Conservation (phyloP, 2,113 vertebrate genomes). For the Nyctibius bracteatus region DNA sequence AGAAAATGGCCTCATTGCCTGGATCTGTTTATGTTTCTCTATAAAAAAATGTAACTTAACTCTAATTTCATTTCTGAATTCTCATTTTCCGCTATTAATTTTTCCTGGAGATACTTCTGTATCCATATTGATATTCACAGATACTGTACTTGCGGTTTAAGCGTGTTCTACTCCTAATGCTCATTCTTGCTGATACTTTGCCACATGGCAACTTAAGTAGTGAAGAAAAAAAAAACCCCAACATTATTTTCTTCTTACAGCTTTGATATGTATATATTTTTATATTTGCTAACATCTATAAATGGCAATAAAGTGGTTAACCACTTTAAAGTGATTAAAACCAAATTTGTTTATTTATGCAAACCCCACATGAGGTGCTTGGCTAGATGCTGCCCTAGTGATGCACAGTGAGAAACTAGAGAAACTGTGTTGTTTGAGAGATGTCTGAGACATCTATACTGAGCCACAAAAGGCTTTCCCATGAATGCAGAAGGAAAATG, state of each 20-base stretch:
- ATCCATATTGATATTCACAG: neutral
- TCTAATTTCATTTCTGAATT: neutral
- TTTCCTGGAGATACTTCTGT: neutral
- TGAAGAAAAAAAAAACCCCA: neutral
- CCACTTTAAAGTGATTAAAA: slow-evolving; percentile 48
- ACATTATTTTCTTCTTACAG: neutral
- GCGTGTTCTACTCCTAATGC: neutral
- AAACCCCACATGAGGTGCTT: neutral
- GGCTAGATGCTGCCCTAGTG: neutral
- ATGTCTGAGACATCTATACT: neutral
- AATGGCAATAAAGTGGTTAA: slow-evolving; percentile 40
- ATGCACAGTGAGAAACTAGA: neutral
- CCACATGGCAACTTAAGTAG: slow-evolving; percentile 1
- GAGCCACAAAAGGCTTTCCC: neutral
- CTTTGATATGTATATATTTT: slow-evolving; percentile 34
- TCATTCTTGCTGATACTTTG: neutral
- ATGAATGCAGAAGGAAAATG: neutral
- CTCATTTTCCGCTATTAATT: neutral
- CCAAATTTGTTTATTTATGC: slow-evolving; percentile 27
- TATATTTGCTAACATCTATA: slow-evolving; percentile 16
- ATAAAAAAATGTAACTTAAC: neutral
- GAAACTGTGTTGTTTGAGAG: neutral
- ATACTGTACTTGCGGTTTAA: neutral
- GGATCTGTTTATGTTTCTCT: neutral
- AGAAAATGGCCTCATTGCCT: slow-evolving; percentile 7